A percentile compares a stretch with the other conserved stretches of the same genome.
These are phyloP conservation scores for Tragelaphus buxtoni DNA, from an alignment of 2,113 vertebrate species.

Conservation along the genomic window DNA sequence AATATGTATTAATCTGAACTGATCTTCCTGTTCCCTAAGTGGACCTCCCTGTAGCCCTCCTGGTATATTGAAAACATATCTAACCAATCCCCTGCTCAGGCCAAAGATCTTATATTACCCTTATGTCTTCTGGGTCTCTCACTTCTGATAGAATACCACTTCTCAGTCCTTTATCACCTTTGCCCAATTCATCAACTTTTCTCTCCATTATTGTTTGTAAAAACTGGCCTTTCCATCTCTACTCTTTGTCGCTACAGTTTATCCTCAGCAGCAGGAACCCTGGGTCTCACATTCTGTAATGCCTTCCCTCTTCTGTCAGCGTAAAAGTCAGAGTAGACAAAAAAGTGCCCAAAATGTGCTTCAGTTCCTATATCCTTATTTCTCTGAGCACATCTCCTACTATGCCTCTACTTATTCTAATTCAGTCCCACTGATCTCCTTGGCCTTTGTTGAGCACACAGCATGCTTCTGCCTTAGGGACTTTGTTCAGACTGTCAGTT, in stretches of 20 bases:
- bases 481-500: background rate
- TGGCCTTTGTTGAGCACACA: background rate
- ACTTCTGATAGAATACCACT: background rate
- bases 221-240: background rate
- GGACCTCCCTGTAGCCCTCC: background rate
- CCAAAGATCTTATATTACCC: background rate
- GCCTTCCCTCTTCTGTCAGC: background rate
- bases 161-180: background rate
- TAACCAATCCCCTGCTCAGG: background rate
- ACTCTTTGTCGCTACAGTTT: background rate
- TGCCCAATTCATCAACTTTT: background rate
- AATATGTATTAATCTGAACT: background rate
- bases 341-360: background rate
- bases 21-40: accelerated
- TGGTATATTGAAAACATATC: background rate
- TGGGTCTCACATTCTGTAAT: background rate
- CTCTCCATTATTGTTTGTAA: background rate
- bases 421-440: background rate
- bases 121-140: background rate
- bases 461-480: background rate
- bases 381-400: background rate
- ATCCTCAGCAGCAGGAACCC: background rate
- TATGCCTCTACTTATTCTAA: background rate
- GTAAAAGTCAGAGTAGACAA: background rate
- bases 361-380: background rate